Evolutionary conservation across 2,113 vertebrate species (phyloP).

Genomic region (Otolemur garnettii): DNA sequence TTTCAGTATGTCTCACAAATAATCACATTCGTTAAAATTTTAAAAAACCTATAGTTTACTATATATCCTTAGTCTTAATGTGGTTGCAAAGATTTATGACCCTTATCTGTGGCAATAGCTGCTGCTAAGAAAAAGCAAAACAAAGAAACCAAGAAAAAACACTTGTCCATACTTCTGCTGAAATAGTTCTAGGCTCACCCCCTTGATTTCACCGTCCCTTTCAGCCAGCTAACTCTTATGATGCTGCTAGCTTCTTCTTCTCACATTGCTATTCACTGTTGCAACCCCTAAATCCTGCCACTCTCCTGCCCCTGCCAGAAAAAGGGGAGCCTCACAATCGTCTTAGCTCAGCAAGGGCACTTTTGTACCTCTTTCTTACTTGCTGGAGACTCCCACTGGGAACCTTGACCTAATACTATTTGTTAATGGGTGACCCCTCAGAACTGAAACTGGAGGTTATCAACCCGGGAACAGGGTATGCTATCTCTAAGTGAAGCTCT

Average conservation of each 20-base stretch:
- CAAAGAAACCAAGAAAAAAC: not conserved
- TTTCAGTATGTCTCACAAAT: too few species aligned
- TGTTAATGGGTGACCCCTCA: not conserved
- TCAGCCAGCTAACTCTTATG: not conserved
- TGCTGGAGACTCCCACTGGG: not conserved
- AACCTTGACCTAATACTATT: not conserved
- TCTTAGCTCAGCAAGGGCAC: not conserved
- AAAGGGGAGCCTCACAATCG: not conserved
- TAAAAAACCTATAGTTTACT: not conserved
- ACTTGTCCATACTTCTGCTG: not conserved
- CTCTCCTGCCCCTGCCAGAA: not conserved
- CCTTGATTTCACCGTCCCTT: not conserved
- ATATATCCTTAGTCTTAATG: not conserved
- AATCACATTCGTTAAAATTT: not conserved
- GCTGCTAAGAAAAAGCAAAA: not conserved
- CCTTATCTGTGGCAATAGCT: not conserved
- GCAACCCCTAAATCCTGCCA: not conserved
- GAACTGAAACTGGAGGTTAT: not conserved
- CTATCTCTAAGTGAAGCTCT: not conserved
- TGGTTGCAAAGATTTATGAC: not conserved
- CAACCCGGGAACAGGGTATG: not conserved
- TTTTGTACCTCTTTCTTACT: not conserved
- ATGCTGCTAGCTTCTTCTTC: not conserved
- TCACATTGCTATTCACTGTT: not conserved
- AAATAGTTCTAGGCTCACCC: not conserved